Conservation (phyloP, 2,113 vertebrate genomes). For the Pristiophorus japonicus region DNA sequence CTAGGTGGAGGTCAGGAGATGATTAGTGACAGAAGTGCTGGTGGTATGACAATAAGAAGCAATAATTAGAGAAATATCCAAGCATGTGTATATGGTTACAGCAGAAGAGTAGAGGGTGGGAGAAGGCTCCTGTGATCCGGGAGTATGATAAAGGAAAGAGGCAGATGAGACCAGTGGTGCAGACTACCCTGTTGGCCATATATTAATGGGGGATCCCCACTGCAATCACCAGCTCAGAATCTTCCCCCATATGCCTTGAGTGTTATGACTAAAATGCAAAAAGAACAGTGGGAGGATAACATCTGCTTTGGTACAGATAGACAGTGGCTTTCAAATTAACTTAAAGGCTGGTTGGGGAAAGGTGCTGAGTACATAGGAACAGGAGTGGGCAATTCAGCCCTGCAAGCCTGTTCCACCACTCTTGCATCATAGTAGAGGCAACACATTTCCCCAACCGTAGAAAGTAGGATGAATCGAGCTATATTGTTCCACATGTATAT, state of each 20-base stretch:
- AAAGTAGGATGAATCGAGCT: not conserved
- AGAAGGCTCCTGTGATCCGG: not conserved
- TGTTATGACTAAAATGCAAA: not conserved
- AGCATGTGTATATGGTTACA: not conserved
- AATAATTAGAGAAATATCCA: not conserved
- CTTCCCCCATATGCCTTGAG: too few species aligned
- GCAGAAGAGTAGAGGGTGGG: not conserved
- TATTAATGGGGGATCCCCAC: not conserved
- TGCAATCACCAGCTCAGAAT: too few species aligned
- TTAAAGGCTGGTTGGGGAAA: not conserved
- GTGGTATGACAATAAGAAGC: not conserved
- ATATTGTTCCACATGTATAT: not conserved
- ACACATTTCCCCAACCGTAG: not conserved
- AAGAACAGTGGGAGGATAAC: not conserved
- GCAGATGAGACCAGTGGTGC: not conserved
- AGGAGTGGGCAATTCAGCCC: not conserved
- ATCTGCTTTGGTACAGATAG: not conserved
- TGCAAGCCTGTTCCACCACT: not conserved
- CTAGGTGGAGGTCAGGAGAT: too few species aligned
- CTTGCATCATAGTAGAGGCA: too few species aligned
- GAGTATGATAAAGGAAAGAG: not conserved
- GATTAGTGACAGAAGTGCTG: not conserved
- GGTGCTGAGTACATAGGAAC: not conserved
- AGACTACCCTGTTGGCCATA: not conserved
- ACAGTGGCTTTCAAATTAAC: not conserved